These are phyloP conservation scores for Paramormyrops hopkinsi DNA, from an alignment of 2,797 vertebrate species.

Conservation along the genomic window DNA sequence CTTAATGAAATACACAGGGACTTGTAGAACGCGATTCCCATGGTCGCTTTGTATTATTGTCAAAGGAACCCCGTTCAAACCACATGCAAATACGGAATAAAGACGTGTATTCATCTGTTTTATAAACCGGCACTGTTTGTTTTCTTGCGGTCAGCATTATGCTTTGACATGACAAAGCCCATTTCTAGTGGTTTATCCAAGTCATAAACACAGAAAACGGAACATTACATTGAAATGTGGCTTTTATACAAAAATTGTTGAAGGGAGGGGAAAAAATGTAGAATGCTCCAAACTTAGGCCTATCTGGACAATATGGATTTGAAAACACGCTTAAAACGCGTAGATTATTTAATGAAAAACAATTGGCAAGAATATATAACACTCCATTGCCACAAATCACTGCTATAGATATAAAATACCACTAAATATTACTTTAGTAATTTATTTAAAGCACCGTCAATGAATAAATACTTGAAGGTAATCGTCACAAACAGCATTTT, in stretches of 20 bases:
- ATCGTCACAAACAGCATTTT: neutral
- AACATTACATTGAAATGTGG: constrained; percentile 19
- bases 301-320: neutral
- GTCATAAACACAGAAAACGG: constrained; percentile 22
- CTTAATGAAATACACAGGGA: neutral
- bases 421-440: neutral
- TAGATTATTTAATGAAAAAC: neutral
- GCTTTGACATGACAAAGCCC: constrained; percentile 22
- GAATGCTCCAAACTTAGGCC: neutral
- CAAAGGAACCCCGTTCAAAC: constrained; percentile 13
- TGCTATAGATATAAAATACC: neutral
- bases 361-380: neutral
- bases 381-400: neutral
- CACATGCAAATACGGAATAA: constrained; percentile 17
- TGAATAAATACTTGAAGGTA: neutral
- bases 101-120: constrained; percentile 19
- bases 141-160: constrained; percentile 20
- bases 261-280: neutral
- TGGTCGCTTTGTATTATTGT: constrained; percentile 10
- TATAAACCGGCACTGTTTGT: constrained; percentile 15
- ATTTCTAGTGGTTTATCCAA: constrained; percentile 25
- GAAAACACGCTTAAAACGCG: neutral
- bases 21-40: constrained; percentile 1
- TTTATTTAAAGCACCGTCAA: neutral
- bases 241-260: constrained; percentile 18